Conservation (phyloP, 2,888 invertebrate genomes). For the Branchellion lobata region DNA sequence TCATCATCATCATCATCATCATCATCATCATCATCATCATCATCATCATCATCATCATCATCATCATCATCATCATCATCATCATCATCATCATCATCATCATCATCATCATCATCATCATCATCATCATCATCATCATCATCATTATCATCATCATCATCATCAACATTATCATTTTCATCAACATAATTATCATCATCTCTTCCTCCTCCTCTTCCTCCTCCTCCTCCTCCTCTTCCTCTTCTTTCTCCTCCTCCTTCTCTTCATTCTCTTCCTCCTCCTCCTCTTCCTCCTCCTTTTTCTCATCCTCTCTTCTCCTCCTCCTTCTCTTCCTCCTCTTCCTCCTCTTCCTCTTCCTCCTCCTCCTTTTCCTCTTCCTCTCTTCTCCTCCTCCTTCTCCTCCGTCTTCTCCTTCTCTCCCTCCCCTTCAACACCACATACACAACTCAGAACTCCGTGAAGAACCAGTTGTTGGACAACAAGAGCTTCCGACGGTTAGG, state of each 20-base stretch:
- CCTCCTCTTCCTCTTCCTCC: conserved; percentile 9
- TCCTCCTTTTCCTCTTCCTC: neutral
- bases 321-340: neutral
- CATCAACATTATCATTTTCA: no score
- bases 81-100: neutral
- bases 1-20: neutral
- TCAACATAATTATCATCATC: no score
- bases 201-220: no score
- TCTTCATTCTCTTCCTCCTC: no score
- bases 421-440: no score
- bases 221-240: neutral
- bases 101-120: neutral
- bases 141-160: neutral
- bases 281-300: no score
- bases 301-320: no score
- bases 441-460: no score
- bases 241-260: neutral
- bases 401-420: neutral
- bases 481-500: no score
- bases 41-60: conserved; percentile 32
- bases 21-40: neutral
- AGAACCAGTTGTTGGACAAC: no score
- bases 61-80: conserved; percentile 16
- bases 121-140: conserved; percentile 22
- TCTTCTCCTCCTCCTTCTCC: neutral